Conservation (phyloP, 1,140 invertebrate genomes). For the Ceratoteleas bidentatus region DNA sequence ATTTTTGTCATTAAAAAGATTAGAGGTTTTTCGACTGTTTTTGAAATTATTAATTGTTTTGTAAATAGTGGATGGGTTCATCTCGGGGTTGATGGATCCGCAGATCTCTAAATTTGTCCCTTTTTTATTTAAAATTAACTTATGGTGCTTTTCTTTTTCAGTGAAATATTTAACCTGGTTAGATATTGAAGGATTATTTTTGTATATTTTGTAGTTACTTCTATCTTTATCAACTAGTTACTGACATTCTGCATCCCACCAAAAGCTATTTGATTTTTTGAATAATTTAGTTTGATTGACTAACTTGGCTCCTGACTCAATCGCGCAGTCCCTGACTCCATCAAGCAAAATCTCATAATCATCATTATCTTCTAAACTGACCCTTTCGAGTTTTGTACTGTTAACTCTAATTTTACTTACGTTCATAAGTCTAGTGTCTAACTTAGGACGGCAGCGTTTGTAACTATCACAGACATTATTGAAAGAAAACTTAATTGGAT, state of each 20-base stretch:
- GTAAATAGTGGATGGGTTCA: neutral
- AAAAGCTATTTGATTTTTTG: conserved; percentile 16
- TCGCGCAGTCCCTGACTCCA: conserved; percentile 36
- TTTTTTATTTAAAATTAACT: conserved; percentile 13
- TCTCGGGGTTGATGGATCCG: neutral
- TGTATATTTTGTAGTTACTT: neutral
- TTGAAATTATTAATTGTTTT: conserved; percentile 20
- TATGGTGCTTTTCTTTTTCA: conserved; percentile 13
- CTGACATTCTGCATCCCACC: conserved; percentile 30
- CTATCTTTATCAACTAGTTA: conserved; percentile 3
- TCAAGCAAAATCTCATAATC: conserved; percentile 15
- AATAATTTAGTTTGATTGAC: neutral
- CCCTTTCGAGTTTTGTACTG: conserved; percentile 15
- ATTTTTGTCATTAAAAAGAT: conserved; percentile 11
- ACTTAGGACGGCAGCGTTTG: conserved; percentile 14
- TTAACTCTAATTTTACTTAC: conserved; percentile 38
- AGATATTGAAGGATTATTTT: conserved; percentile 7
- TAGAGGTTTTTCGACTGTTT: conserved; percentile 12
- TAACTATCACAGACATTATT: conserved; percentile 11
- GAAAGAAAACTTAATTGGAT: conserved; percentile 13
- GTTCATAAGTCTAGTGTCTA: conserved; percentile 15
- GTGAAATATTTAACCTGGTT: neutral
- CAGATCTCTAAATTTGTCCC: neutral
- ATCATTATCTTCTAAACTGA: neutral
- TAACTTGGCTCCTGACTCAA: conserved; percentile 15